These are phyloP conservation scores for Aphelenchoides bicaudatus DNA, from an alignment of 2,888 invertebrate species.

Conservation along the genomic window DNA sequence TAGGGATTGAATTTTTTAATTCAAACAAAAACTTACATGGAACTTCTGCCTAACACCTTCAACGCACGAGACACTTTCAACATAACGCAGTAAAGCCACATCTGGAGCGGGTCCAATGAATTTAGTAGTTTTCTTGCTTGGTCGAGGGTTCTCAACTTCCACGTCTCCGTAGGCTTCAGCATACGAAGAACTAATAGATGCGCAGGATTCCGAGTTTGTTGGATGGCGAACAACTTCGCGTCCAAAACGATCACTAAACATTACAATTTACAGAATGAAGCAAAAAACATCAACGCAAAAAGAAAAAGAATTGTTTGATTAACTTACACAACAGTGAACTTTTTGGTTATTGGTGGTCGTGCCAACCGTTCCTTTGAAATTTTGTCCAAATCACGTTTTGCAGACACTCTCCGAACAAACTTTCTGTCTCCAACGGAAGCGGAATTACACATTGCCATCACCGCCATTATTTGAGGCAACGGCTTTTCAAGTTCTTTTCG, in stretches of 20 bases:
- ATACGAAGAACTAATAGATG: constrained; percentile 1
- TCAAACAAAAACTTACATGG: constrained; percentile 39
- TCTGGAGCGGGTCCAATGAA: constrained; percentile 54
- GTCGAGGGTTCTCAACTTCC: background rate
- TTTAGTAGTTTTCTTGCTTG: constrained; percentile 26
- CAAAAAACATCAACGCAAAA: too few species aligned
- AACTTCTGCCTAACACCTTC: constrained; percentile 56
- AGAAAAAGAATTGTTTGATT: background rate
- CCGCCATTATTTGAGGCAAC: constrained; percentile 51
- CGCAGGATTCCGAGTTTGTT: constrained; percentile 15
- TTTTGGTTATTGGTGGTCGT: constrained; percentile 47
- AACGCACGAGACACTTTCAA: constrained; percentile 48
- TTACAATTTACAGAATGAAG: too few species aligned
- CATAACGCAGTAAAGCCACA: constrained; percentile 56
- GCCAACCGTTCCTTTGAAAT: constrained; percentile 34
- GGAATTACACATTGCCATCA: constrained; percentile 57
- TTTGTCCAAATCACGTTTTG: constrained; percentile 50
- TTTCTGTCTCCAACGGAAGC: constrained; percentile 49
- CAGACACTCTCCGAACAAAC: constrained; percentile 39
- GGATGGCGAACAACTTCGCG: constrained; percentile 24
- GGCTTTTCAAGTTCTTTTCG: constrained; percentile 49
- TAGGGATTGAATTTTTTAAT: too few species aligned
- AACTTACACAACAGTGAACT: constrained; percentile 53
- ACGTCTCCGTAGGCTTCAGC: background rate
- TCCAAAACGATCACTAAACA: constrained; percentile 14